Evolutionary conservation across 2,888 invertebrate genomes (phyloP), one percentile per base, ranked within the genome.

Genomic region (Odontocerum albicorne): DNA sequence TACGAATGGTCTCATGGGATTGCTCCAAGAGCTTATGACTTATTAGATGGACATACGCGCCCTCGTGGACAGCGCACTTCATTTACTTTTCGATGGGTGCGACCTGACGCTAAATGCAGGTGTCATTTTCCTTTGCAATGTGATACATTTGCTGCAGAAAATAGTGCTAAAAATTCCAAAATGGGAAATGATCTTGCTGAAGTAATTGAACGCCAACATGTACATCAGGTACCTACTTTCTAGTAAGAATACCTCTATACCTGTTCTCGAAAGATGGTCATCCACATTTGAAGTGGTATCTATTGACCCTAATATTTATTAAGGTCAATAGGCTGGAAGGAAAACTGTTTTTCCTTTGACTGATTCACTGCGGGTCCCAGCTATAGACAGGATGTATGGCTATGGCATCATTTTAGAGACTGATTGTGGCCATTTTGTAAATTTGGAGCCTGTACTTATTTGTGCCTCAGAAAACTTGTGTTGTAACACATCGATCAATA

Each of bases 1-100:
- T 93, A 90, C 65, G 85, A 84, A 50, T 94, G 93, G 93, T 86
- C 83, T 1, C 94, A 94, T 68, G 90, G 92, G 7, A 97, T 98
- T 62, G 87, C 87, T 21, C 88, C 93, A 0, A 81, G 94, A 61
- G 85, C 85, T 55, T 87, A 83, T 64, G 97, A 98, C 69, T 80
- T 84, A 65, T 75, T 74, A 1, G 58, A 50, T 36, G 58, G 61
- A 3, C 39, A 50, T 21, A 38, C 57, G 7, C 36, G 32, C 3
- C 49, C 38, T 7, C 55, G 62, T 2, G 61, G 62, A 1, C 70
- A 65, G 1, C 75, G 96, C 55, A 83, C 88, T 44, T 96, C 96
- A 0, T 85, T 95, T 42, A 97, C 96, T 1, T 96, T 96, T 70
- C 79, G 96, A 31, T 84, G 83, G 67, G 68, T 79, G 38, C 67